phyloP scores from a whole-genome alignment of 2,113 vertebrate species.

The Onychorhynchus coronatus region DNA sequence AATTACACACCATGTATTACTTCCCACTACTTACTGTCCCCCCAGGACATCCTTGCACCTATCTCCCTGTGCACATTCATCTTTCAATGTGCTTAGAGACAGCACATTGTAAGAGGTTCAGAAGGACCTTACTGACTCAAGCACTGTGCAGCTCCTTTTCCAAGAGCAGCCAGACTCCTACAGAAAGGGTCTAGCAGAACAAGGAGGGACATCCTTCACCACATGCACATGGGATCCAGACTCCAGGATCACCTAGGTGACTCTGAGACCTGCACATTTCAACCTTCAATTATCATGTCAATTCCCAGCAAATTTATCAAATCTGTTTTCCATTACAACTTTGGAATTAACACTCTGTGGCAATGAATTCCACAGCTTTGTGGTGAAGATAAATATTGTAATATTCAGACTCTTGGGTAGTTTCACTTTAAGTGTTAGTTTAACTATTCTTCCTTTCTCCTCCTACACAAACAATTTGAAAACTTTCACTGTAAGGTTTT shows the following conservation, averaged over 20 bases:
- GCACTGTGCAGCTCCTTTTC: neutral
- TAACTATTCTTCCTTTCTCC: neutral
- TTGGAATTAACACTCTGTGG: neutral
- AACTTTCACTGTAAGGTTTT: neutral
- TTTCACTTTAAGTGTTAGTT: neutral
- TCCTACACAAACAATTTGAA: neutral
- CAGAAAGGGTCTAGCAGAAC: neutral
- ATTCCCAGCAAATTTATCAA: neutral
- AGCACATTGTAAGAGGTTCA: neutral
- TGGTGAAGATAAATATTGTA: neutral
- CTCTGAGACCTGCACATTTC: neutral
- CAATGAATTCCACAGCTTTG: neutral
- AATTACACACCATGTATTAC: neutral
- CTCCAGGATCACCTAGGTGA: neutral
- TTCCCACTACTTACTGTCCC: accelerated
- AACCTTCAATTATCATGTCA: neutral
- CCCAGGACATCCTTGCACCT: accelerated
- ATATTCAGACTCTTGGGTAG: neutral
- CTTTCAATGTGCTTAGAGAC: neutral
- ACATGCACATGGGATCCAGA: accelerated
- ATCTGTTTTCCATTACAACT: neutral
- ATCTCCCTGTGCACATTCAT: neutral
- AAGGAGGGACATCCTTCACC: neutral
- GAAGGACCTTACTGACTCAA: neutral
- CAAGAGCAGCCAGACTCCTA: neutral